Evolutionary conservation across 1,140 invertebrate genomes (phyloP), one percentile per base, ranked within the genome.

Genomic region (Drosophila suzukii): DNA sequence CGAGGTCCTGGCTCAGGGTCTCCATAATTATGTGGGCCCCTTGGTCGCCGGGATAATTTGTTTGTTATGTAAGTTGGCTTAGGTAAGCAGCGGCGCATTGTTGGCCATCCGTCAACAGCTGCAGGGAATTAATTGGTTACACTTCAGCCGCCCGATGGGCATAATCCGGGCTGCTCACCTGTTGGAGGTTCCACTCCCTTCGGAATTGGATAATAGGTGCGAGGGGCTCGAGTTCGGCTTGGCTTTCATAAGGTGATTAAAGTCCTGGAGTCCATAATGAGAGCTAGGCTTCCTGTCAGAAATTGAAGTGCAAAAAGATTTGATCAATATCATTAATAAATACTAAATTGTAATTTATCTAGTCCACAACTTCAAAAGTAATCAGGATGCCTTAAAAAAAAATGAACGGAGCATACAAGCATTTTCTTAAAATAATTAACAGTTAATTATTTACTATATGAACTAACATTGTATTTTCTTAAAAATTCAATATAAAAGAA

Each of bases 11-110:
- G 68, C 61, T 71, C 20, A 56, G 70, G 51, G 68, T 68, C 49
- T 53, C 72, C 65, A 83, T 86, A 86, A 88, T 86, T 88, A 86
- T 79, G 66, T 79, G 58, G 70, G 75, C 54, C 61, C 56, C 71
- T 46, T 46, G 61, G 67, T 39, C 62, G 62, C 54, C 36, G 38
- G 71, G 58, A 62, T 86, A 86, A 86, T 86, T 86, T 85, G 82
- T 86, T 86, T 86, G 80, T 86, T 86, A 83, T 76, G 78, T 65
- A 79, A 88, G 62, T 51, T 44, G 72, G 54, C 63, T 74, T 62
- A 65, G 80, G 75, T 78, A 61, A 70, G 51, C 62, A 55, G 34
- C 43, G 30, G 43, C 17, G 12, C 30, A 67, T 49, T 73, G 68
- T 72, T 67, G 71, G 60, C 47, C 57, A 71, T 72, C 68, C 78